Evolutionary conservation across 2,888 invertebrate genomes (phyloP).

Genomic region (Stenotaenia linearis): DNA sequence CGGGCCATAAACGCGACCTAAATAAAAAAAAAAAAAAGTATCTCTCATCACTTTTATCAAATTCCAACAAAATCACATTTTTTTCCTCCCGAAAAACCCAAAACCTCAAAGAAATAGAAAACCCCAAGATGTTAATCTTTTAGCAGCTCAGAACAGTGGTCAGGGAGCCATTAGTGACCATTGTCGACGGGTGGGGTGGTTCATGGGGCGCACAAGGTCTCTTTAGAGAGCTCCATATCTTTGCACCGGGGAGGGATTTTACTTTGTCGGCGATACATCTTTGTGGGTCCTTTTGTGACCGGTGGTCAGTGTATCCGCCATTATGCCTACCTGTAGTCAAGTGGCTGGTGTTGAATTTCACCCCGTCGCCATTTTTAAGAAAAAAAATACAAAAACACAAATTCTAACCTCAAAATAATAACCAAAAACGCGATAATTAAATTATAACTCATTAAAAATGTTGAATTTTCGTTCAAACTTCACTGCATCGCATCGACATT

Average conservation of each 20-base stretch:
- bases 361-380: background rate
- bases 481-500: background rate
- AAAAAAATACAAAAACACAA: background rate
- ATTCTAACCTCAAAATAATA: background rate
- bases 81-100: background rate
- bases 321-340: conserved; percentile 7
- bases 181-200: conserved; percentile 8
- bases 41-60: background rate
- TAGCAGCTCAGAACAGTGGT: conserved; percentile 24
- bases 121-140: conserved; percentile 19
- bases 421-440: background rate
- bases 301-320: conserved; percentile 9
- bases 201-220: background rate
- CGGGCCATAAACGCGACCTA: background rate
- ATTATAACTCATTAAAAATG: background rate
- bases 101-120: conserved; percentile 20
- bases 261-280: conserved; percentile 26
- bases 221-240: conserved; percentile 22
- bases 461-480: too few relatives aligned
- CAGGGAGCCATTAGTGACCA: conserved; percentile 23
- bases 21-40: background rate
- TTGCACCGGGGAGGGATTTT: conserved; percentile 5
- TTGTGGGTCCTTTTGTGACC: conserved; percentile 24
- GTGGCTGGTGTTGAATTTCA: conserved; percentile 1
- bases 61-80: conserved; percentile 6